Percentiles rank a stretch among this genome's conserved stretches.
Evolutionary conservation across 2,797 vertebrate genomes (phyloP).

Genomic region (Pempheris klunzingeri): DNA sequence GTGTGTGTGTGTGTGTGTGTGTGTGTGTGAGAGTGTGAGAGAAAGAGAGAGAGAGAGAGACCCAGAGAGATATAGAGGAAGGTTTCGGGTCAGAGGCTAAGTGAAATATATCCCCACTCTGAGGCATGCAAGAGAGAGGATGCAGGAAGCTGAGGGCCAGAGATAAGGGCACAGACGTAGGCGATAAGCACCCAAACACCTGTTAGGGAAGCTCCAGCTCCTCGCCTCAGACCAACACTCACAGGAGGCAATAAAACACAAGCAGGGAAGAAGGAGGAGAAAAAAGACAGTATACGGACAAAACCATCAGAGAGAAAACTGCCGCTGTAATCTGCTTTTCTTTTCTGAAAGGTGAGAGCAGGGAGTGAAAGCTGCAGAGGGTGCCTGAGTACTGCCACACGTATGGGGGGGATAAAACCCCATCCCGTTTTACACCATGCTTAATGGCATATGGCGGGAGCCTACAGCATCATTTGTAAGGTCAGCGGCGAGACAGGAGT

Average conservation of each 20-base stretch:
- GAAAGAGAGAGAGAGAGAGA: constrained; percentile 31
- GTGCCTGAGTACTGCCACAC: constrained; percentile 18
- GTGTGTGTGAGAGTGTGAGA: background rate
- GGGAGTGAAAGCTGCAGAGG: constrained; percentile 35
- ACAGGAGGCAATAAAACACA: constrained; percentile 70
- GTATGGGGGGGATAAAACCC: constrained; percentile 48
- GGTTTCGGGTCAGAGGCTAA: constrained; percentile 84
- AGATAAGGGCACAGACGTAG: constrained; percentile 82
- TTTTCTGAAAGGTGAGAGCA: constrained; percentile 65
- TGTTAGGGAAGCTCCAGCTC: constrained; percentile 80
- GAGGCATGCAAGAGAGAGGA: constrained; percentile 79
- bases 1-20: background rate
- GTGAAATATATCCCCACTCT: constrained; percentile 87
- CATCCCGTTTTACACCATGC: constrained; percentile 76
- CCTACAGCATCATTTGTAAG: constrained; percentile 87
- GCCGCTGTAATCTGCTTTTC: constrained; percentile 64
- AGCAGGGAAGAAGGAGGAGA: constrained; percentile 41
- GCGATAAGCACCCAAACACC: constrained; percentile 86
- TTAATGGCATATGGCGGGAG: constrained; percentile 83
- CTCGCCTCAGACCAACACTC: constrained; percentile 67
- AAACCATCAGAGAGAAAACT: constrained; percentile 58
- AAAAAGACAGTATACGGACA: constrained; percentile 37
- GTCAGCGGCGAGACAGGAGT: constrained; percentile 81
- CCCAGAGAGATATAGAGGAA: constrained; percentile 56
- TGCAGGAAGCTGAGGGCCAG: constrained; percentile 86